Percentiles rank a stretch among this genome's conserved stretches.
phyloP scores from a whole-genome alignment of 2,797 vertebrate species.

The Periparus ater region DNA sequence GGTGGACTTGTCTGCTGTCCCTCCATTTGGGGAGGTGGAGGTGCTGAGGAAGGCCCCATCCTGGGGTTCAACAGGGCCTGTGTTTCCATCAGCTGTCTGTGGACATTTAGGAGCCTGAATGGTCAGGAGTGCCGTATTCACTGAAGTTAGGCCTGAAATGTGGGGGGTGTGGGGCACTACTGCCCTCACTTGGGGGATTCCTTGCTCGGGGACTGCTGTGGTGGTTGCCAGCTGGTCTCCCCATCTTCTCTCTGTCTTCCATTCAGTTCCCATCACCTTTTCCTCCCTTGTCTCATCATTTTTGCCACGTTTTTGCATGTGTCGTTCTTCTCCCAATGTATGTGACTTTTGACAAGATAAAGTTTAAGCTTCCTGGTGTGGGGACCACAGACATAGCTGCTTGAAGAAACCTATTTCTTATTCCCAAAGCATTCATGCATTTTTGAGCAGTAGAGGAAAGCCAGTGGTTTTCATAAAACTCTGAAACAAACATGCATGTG shows the following conservation, averaged over 20 bases:
- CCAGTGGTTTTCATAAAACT: not conserved
- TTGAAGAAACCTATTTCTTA: not conserved
- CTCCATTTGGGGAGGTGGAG: fast-evolving
- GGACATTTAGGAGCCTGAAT: not conserved
- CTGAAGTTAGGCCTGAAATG: not conserved
- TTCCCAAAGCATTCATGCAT: not conserved
- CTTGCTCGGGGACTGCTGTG: not conserved
- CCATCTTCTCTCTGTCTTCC: not conserved
- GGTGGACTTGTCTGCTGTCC: not conserved
- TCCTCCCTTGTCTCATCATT: not conserved
- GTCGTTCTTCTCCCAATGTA: fast-evolving
- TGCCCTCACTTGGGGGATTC: not conserved
- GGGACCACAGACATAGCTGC: too few relatives aligned
- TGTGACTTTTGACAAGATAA: not conserved
- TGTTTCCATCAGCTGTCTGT: not conserved
- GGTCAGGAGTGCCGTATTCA: not conserved
- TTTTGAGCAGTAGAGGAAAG: not conserved
- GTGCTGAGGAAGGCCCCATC: not conserved
- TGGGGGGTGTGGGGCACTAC: not conserved
- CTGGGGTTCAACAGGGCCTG: not conserved
- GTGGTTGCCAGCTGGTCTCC: not conserved
- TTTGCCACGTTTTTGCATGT: not conserved
- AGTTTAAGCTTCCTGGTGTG: not conserved
- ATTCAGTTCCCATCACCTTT: not conserved
- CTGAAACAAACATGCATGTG: not conserved